Conservation (phyloP, 1,140 invertebrate genomes). For the Helicoverpa zea region DNA sequence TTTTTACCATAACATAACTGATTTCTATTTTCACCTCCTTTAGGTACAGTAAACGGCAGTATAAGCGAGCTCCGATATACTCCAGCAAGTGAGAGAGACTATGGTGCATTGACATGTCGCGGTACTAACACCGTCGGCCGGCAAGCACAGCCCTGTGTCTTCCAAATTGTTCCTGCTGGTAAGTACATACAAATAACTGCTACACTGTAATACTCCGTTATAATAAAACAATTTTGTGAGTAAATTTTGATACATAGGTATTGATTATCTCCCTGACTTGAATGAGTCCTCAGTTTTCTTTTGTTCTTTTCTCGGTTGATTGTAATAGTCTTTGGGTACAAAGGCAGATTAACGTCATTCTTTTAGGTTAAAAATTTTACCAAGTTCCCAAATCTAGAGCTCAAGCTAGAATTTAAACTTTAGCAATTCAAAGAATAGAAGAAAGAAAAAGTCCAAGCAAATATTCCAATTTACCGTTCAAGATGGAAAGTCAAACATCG, state of each 20-base stretch:
- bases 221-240: too few relatives aligned
- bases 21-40: too few relatives aligned
- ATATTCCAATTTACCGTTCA: slow-evolving; percentile 22
- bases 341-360: too few relatives aligned
- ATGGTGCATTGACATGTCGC: slow-evolving; percentile 93
- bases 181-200: slow-evolving; percentile 69
- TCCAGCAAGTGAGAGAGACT: slow-evolving; percentile 92
- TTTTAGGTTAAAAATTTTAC: too few relatives aligned
- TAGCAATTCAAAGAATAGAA: slow-evolving; percentile 8
- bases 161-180: slow-evolving; percentile 96
- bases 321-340: too few relatives aligned
- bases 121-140: slow-evolving; percentile 94
- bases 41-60: slow-evolving; percentile 83
- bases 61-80: slow-evolving; percentile 94
- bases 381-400: too few relatives aligned
- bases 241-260: too few relatives aligned
- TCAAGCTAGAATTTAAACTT: neutral
- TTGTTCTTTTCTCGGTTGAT: too few relatives aligned
- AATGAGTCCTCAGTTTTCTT: too few relatives aligned
- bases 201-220: too few relatives aligned
- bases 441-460: slow-evolving; percentile 29
- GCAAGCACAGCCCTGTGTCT: slow-evolving; percentile 94
- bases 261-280: too few relatives aligned
- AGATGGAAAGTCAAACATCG: slow-evolving; percentile 33
- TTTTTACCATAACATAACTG: too few relatives aligned